Base-by-base conservation (phyloP, 1,140 invertebrate genomes). In the Cotesia vestalis region DNA sequence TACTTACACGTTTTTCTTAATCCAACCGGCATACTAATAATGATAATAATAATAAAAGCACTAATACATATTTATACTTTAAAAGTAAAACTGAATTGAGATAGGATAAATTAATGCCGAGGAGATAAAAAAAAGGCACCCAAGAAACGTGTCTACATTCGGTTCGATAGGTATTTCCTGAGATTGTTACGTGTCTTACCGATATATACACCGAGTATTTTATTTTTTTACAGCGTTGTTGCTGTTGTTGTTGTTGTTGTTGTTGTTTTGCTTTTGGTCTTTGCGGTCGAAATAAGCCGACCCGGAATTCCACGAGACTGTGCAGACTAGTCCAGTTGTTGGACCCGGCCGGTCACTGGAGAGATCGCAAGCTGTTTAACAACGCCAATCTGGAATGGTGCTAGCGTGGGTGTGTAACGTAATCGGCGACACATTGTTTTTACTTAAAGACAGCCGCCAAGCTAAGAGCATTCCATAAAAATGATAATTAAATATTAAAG, bases 201-300 rank as follows among this genome's bases (percentile, higher is more conserved):
- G 59, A 20, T 34, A 61, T 12, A 11, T 12, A 11, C 59, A 34
- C 8, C 14, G 3, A 27, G 14, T 17, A 27, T 34, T 4, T 61
- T 61, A 27, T 27, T 27, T 61, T 61, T 34, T 60, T 60, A 11
- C 34, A 12, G 1, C 8, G 12, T 27, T 27, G 27, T 27, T 27
- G 27, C 27, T 27, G 38, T 40, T 40, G 5, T 40, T 40, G 5
- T 40, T 8, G 38, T 9, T 40, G 38, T 40, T 40, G 38, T 11
- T 46, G 40, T 46, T 46, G 40, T 46, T 46, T 46, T 46, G 6
- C 40, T 46, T 11, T 6, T 46, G 5, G 40, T 46, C 59, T 69
- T 69, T 69, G 67, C 67, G 67, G 67, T 69, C 55, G 55, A 69
- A 69, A 69, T 69, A 69, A 69, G 57, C 67, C 67, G 67, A 69